Evolutionary conservation across 1,140 invertebrate genomes (phyloP).

Genomic region (Bombus confusus): DNA sequence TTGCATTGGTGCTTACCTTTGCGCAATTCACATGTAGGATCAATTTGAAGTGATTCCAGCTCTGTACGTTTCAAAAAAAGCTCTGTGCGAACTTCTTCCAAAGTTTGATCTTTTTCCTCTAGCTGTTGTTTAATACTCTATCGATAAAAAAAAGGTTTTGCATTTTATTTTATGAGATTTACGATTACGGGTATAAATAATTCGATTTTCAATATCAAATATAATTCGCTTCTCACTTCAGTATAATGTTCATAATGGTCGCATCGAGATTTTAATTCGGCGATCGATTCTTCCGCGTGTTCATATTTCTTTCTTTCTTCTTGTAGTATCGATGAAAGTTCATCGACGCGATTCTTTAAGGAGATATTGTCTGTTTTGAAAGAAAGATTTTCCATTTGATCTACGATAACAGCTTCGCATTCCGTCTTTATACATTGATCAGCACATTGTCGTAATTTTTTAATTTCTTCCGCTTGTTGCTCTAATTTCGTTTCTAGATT

Average conservation of each 20-base stretch:
- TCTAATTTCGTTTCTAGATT: conserved; percentile 43
- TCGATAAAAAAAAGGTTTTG: conserved; percentile 6
- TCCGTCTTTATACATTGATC: conserved; percentile 31
- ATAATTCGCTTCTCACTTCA: conserved; percentile 33
- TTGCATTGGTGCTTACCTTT: conserved; percentile 66
- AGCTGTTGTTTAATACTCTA: conserved; percentile 58
- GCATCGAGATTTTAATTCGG: conserved; percentile 37
- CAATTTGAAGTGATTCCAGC: conserved; percentile 62
- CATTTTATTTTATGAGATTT: not conserved
- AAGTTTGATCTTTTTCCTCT: conserved; percentile 57
- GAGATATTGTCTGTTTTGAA: not conserved
- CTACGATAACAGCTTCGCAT: not conserved
- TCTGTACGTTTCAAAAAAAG: conserved; percentile 66
- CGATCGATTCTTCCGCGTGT: conserved; percentile 40
- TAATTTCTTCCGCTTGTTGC: conserved; percentile 37
- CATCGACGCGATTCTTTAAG: conserved; percentile 40
- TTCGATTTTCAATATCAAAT: conserved; percentile 3
- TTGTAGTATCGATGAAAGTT: conserved; percentile 49
- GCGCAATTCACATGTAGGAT: conserved; percentile 55
- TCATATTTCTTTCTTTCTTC: conserved; percentile 36
- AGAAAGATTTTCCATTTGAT: not conserved
- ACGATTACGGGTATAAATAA: not conserved
- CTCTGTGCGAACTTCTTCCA: conserved; percentile 68
- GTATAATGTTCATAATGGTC: conserved; percentile 50
- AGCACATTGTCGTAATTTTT: conserved; percentile 24